A percentile compares a stretch with the other conserved stretches of the same genome.
Conservation (phyloP, 2,113 vertebrate species). For the Boulengeromyrus knoepffleri region DNA sequence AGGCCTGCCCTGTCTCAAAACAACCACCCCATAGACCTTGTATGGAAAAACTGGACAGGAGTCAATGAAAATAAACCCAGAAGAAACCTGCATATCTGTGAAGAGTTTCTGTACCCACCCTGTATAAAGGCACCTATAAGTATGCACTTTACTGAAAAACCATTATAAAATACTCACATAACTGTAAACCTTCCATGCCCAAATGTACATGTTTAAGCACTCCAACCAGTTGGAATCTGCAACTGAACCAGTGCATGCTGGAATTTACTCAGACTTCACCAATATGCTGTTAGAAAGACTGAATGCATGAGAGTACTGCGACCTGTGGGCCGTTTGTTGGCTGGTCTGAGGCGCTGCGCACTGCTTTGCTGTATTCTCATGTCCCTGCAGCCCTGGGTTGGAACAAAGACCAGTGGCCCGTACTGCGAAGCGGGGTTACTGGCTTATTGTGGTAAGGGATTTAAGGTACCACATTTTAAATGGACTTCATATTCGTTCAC, state of each 20-base stretch:
- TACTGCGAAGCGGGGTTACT: too few relatives aligned
- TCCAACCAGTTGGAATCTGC: not conserved
- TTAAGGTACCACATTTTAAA: too few relatives aligned
- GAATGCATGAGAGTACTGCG: not conserved
- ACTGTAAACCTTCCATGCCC: not conserved
- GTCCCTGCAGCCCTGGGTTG: not conserved
- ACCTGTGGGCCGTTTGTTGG: not conserved
- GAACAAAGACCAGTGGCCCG: not conserved
- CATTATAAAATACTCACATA: not conserved
- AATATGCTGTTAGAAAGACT: not conserved
- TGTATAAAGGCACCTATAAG: not conserved
- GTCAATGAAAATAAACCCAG: not conserved
- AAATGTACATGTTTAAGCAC: not conserved
- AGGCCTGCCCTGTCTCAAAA: not conserved
- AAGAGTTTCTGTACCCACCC: not conserved
- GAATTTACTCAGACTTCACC: not conserved
- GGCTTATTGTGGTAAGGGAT: too few relatives aligned
- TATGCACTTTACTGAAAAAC: not conserved
- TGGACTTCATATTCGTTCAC: too few relatives aligned
- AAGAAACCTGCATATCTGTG: not conserved
- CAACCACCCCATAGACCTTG: not conserved
- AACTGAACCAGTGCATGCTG: not conserved
- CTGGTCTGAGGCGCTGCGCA: not conserved
- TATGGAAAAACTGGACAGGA: not conserved
- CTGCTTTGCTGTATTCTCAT: not conserved